These are phyloP conservation scores for Notarius quadriscutis DNA, from an alignment of 2,113 vertebrate genomes.

Conservation along the genomic window DNA sequence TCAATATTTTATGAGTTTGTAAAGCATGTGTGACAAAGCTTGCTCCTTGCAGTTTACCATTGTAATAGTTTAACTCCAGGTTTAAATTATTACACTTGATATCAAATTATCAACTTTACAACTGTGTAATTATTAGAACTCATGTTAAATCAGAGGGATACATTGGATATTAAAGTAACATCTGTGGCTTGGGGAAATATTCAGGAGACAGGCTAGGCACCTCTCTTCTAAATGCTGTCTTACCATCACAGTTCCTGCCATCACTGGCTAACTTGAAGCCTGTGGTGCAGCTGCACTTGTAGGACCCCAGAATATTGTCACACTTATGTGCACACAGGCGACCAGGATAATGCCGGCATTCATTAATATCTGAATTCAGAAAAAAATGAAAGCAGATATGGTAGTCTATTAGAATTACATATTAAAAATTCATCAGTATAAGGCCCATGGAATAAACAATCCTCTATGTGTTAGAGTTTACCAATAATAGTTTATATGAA, in stretches of 20 bases:
- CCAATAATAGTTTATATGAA: not conserved
- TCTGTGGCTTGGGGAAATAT: not conserved
- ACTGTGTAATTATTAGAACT: not conserved
- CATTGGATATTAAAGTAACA: not conserved
- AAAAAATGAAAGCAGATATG: slow-evolving; percentile 28
- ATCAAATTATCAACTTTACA: not conserved
- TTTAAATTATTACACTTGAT: not conserved
- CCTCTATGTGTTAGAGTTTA: not conserved
- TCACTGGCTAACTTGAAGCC: slow-evolving; percentile 88
- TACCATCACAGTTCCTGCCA: slow-evolving; percentile 89
- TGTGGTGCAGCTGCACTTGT: slow-evolving; percentile 86
- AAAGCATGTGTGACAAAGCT: not conserved
- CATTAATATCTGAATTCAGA: slow-evolving; percentile 82
- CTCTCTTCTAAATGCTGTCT: not conserved
- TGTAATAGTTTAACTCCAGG: not conserved
- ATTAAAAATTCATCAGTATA: not conserved
- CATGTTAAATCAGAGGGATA: not conserved
- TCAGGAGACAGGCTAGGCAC: not conserved
- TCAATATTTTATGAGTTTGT: slow-evolving; percentile 1
- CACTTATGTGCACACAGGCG: slow-evolving; percentile 95
- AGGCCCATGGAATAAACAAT: not conserved
- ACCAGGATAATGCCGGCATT: slow-evolving; percentile 90
- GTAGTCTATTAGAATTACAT: not conserved
- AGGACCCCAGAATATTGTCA: slow-evolving; percentile 89
- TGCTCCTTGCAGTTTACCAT: not conserved